Percentiles rank a stretch among this genome's conserved stretches.
Evolutionary conservation across 2,888 invertebrate species (phyloP).

Genomic region (Nomada lathburiana): DNA sequence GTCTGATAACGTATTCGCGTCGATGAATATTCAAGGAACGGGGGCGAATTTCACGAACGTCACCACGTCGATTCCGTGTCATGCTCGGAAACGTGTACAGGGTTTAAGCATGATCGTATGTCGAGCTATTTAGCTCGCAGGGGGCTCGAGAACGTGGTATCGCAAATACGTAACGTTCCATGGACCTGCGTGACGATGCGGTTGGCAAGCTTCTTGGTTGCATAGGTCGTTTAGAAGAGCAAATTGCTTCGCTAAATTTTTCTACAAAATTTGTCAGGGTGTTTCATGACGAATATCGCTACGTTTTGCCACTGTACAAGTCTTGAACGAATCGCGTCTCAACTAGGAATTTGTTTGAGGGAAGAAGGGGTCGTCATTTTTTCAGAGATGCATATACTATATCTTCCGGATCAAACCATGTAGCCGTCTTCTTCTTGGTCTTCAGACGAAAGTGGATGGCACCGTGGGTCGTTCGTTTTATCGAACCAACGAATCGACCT

Average conservation of each 20-base stretch:
- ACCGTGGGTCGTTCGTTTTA: conserved; percentile 8
- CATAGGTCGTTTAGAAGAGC: too few species aligned
- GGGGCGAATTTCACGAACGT: conserved; percentile 13
- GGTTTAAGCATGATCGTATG: conserved; percentile 26
- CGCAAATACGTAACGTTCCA: conserved; percentile 19
- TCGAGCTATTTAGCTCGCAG: conserved; percentile 29
- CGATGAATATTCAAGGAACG: conserved; percentile 48
- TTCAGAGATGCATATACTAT: too few species aligned
- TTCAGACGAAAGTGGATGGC: conserved; percentile 19
- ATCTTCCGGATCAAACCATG: background rate
- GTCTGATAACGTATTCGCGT: conserved; percentile 20
- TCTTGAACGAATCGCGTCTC: too few species aligned
- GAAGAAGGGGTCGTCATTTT: too few species aligned
- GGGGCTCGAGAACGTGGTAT: background rate
- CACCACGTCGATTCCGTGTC: conserved; percentile 10
- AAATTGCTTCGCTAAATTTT: too few species aligned
- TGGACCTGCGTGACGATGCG: background rate
- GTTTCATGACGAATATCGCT: too few species aligned
- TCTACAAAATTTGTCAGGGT: too few species aligned
- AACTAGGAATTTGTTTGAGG: too few species aligned
- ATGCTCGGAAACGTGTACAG: background rate
- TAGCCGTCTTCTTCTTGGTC: background rate
- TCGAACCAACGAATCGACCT: conserved; percentile 34
- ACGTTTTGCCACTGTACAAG: too few species aligned
- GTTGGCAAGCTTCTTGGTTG: background rate